Percentiles rank a stretch among this genome's conserved stretches.
phyloP scores from a whole-genome alignment of 2,113 vertebrate genomes.

The Campylomormyrus tamandua region DNA sequence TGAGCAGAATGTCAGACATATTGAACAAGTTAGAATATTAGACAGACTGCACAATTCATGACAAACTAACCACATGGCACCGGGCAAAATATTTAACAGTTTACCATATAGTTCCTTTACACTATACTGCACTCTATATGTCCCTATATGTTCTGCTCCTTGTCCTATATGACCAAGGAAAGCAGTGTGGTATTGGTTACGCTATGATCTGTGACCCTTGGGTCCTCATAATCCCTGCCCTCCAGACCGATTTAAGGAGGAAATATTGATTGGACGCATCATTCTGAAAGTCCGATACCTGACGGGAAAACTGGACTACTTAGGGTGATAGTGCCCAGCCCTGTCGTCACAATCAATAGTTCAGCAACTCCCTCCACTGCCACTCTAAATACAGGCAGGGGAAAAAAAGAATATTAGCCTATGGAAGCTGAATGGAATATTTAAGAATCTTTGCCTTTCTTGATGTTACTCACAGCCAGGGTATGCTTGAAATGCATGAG shows the following conservation, averaged over 20 bases:
- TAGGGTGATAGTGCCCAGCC: background rate
- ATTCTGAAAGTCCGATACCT: background rate
- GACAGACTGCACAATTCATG: background rate
- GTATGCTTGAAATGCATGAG: background rate
- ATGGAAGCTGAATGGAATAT: background rate
- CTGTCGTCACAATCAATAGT: slow-evolving; percentile 6
- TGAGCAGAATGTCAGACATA: background rate
- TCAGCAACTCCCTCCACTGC: background rate
- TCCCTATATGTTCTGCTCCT: background rate
- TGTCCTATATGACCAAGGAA: background rate
- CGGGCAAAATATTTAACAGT: background rate
- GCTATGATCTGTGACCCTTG: background rate
- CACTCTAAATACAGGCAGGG: background rate
- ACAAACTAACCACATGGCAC: background rate
- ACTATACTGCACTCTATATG: no score
- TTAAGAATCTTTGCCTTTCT: background rate
- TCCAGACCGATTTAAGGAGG: slow-evolving; percentile 10
- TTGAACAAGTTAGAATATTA: background rate
- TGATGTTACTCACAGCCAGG: background rate
- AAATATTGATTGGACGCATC: slow-evolving; percentile 13
- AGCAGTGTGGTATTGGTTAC: background rate
- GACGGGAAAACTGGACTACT: slow-evolving; percentile 20
- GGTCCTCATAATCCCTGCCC: background rate
- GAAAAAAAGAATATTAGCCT: background rate
- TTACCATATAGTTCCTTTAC: background rate